Base-by-base conservation (phyloP, 2,888 invertebrate genomes). In the Nipponacmea schrenckii region DNA sequence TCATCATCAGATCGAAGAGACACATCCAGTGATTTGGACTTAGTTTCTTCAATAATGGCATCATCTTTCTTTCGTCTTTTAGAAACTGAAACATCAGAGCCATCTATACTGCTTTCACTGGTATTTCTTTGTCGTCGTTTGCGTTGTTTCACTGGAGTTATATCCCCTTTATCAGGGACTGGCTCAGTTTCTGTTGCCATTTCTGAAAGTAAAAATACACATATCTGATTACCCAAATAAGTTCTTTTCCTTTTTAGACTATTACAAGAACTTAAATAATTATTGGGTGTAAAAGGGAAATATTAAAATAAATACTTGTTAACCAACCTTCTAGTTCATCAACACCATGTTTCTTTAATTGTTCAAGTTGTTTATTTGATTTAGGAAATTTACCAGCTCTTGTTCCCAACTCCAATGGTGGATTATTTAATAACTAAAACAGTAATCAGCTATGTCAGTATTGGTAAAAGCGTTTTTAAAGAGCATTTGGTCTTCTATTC, bases 321-420 rank as follows among this genome's bases (percentile, higher is more conserved):
- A n/a, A n/a, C 50, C 27, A 39, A 62, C 56, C 68, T 62, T 62
- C 44, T 62, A 75, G 72, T 39, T 76, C 76, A 17, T 72, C 69
- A n/a, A 74, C 76, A 20, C 79, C 62, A 64, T 81, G 77, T 63
- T 79, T 82, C 72, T 78, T 77, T 20, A 83, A 65, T 14, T 79
- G 77, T n/a, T 77, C 72, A 62, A 83, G 63, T 26, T 78, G 80
- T 72, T 82, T 83, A 64, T 81, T 84, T 7, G 79, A 74, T 68
- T 83, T 84, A 1, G 85, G 85, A 75, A 85, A 85, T 72, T 78
- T 81, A 50, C 84, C 84, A 44, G 81, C 75, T 62, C 76, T 79
- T 10, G 74, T 70, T 14, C 64, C 68, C n/a, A 76, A 77, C 31
- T 77, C 78, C 20, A 77, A 78, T 64, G 82, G 82, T 7, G 84